Percentiles rank a stretch among this genome's conserved stretches.
Evolutionary conservation across 1,140 invertebrate genomes (phyloP).

Genomic region (Leptinotarsa texana): DNA sequence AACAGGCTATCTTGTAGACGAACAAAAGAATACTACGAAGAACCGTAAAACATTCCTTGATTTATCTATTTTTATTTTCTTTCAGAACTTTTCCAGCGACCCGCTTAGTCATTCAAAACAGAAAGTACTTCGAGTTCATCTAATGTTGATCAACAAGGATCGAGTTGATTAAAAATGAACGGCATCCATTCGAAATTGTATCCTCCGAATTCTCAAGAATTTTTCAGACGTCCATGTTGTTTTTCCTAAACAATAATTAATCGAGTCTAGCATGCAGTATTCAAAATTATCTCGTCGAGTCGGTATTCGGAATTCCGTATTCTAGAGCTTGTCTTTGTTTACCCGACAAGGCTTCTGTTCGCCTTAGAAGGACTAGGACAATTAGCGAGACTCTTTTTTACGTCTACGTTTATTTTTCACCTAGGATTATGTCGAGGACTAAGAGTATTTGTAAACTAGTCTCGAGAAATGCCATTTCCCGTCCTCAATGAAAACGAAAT

Average conservation of each 20-base stretch:
- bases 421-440: background rate
- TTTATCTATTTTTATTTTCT: no score
- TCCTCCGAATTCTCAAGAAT: background rate
- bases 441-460: background rate
- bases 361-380: background rate
- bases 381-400: background rate
- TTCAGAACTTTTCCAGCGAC: no score
- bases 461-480: background rate
- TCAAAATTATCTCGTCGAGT: background rate
- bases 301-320: background rate
- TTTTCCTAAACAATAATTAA: background rate
- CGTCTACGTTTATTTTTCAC: constrained; percentile 2
- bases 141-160: background rate
- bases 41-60: no score
- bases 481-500: constrained; percentile 8
- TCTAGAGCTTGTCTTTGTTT: background rate
- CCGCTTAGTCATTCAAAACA: no score
- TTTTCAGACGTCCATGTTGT: background rate
- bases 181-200: background rate
- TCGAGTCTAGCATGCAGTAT: background rate
- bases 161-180: background rate
- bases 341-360: background rate
- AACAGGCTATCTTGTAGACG: no score
- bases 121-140: no score
- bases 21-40: no score